Base-by-base conservation (phyloP, 2,888 invertebrate species). In the Dendrolimus pini region DNA sequence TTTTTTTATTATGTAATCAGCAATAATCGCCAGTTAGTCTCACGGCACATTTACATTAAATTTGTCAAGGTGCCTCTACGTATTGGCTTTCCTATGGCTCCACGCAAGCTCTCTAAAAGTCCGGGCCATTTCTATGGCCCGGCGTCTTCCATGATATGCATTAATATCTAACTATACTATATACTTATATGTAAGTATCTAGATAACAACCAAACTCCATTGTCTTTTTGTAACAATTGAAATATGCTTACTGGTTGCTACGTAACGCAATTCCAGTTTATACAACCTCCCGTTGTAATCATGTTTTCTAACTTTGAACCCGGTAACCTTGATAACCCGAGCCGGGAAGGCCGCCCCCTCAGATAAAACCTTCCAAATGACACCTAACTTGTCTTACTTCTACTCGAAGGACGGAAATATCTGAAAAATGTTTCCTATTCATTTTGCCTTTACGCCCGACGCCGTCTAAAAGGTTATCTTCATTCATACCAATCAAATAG, bases 291-390 rank as follows among this genome's bases (percentile, higher is more conserved):
- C 18, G 47, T 52, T 55, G 12, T 30, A 54, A 12, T 18, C 53
- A 53, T 53, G 56, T 13, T 56, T 53, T 13, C 41, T 6, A 30
- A 57, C 53, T 53, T 54, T 57, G 47, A 53, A 57, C 47, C 54
- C 54, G 56, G 55, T 58, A 56, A 59, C 63, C 60, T 60, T 63
- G 65, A 61, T 63, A 65, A 64, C 64, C 64, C 60, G 64, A 54
- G 58, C 62, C 56, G 59, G 58, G 65, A 64, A 67, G 63, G 64
- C 61, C 58, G 59, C 57, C 63, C 59, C 58, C 61, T 65, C 63
- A 63, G 66, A 67, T 65, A 66, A 64, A 65, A 62, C 69, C 69
- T 67, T 64, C 65, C 64, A 66, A 68, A 72, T 71, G 60, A 68
- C 65, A 65, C 58, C 59, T 62, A 66, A 67, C 68, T 65, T 67